Percentiles rank a stretch among this genome's conserved stretches.
Evolutionary conservation across 2,888 invertebrate species (phyloP).

Genomic region (Lasius fuliginosus): DNA sequence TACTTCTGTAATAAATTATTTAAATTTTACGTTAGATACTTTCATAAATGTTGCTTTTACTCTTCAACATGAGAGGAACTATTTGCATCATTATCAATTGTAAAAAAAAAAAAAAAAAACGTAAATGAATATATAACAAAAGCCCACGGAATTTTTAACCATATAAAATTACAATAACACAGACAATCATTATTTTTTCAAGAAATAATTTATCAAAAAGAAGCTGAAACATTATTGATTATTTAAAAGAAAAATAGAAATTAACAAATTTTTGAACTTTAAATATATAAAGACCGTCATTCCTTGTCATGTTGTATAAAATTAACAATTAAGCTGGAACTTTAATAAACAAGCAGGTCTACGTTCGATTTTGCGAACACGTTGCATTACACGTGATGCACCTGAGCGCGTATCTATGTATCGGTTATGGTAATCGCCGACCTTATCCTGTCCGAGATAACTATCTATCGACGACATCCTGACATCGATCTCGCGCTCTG

Average conservation of each 20-base stretch:
- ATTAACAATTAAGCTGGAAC: background rate
- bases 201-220: background rate
- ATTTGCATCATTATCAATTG: background rate
- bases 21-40: background rate
- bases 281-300: background rate
- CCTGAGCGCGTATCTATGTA: background rate
- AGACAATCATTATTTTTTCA: background rate
- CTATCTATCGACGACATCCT: background rate
- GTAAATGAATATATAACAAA: background rate
- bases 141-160: background rate
- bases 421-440: slow-evolving; percentile 13
- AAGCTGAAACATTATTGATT: background rate
- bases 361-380: background rate
- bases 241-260: background rate
- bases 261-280: background rate
- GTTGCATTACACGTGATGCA: slow-evolving; percentile 15
- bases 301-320: background rate
- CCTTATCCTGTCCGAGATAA: slow-evolving; percentile 6
- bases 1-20: slow-evolving; percentile 7
- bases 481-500: background rate
- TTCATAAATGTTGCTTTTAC: background rate
- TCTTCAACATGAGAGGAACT: background rate
- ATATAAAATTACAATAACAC: background rate
- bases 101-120: background rate
- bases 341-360: background rate